phyloP scores from a whole-genome alignment of 2,797 vertebrate species.

The Neolamprologus multifasciatus region DNA sequence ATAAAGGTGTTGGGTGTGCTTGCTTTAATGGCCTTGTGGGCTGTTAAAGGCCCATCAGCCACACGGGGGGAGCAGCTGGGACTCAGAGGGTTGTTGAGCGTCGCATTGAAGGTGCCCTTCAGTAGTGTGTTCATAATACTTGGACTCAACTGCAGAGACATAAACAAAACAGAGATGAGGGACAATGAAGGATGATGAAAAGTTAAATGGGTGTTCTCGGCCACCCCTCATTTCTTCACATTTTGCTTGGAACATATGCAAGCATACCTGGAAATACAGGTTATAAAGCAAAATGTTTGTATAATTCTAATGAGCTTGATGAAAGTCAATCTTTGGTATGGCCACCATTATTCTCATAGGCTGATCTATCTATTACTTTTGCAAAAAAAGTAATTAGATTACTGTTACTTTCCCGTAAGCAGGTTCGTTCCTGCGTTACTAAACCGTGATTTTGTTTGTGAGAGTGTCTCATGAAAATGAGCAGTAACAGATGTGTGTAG shows the following conservation, averaged over 20 bases:
- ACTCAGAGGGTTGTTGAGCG: constrained; percentile 54
- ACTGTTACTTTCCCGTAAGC: background rate
- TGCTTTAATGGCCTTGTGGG: background rate
- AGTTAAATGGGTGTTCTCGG: background rate
- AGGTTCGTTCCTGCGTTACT: background rate
- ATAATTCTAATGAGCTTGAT: background rate
- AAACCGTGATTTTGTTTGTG: background rate
- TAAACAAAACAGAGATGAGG: background rate
- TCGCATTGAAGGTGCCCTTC: constrained; percentile 72
- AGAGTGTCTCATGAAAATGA: background rate
- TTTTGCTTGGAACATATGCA: background rate
- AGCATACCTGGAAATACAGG: background rate
- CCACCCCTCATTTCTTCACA: background rate
- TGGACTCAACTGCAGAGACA: constrained; percentile 54
- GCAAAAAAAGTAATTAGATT: background rate
- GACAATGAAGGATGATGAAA: background rate
- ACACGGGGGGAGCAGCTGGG: background rate
- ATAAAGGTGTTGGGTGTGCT: background rate
- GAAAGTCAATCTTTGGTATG: background rate
- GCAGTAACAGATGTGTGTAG: background rate
- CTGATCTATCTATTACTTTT: background rate
- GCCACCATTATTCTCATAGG: background rate
- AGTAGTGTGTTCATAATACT: constrained; percentile 61
- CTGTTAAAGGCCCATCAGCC: background rate
- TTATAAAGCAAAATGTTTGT: background rate